Conservation (phyloP, 2,113 vertebrate species). For the Alligator mississippiensis region DNA sequence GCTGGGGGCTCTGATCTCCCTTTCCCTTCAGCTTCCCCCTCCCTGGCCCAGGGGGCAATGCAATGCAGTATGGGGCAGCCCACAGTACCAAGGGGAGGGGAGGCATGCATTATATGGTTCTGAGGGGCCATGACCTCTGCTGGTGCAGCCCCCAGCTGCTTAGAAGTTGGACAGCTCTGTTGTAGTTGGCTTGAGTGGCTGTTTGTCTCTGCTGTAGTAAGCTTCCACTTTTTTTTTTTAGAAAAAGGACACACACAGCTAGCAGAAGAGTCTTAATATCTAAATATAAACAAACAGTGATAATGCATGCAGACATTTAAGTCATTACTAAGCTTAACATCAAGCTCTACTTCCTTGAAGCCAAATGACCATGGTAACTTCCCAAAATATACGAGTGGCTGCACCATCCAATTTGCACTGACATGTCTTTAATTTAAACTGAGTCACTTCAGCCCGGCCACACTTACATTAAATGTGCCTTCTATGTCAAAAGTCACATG, state of each 20-base stretch:
- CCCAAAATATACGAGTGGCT: not conserved
- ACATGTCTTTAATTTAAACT: not conserved
- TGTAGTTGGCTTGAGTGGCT: not conserved
- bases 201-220: not conserved
- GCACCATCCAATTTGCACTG: not conserved
- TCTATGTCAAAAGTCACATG: not conserved
- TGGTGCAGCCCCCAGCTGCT: too few species aligned
- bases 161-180: too few species aligned
- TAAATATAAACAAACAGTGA: not conserved
- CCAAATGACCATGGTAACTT: not conserved
- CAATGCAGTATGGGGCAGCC: too few species aligned
- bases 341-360: not conserved
- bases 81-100: too few species aligned
- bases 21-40: too few species aligned
- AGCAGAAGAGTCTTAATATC: not conserved
- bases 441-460: not conserved
- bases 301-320: conserved; percentile 1
- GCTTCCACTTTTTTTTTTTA: not conserved
- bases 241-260: not conserved
- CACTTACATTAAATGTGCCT: not conserved
- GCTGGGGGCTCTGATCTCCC: too few species aligned
- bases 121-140: too few species aligned
- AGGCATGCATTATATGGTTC: too few species aligned
- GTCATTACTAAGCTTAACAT: not conserved
- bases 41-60: too few species aligned